Evolutionary conservation across 2,797 vertebrate species (phyloP), one percentile per base, ranked within the genome.

Genomic region (Argyrosomus regius): DNA sequence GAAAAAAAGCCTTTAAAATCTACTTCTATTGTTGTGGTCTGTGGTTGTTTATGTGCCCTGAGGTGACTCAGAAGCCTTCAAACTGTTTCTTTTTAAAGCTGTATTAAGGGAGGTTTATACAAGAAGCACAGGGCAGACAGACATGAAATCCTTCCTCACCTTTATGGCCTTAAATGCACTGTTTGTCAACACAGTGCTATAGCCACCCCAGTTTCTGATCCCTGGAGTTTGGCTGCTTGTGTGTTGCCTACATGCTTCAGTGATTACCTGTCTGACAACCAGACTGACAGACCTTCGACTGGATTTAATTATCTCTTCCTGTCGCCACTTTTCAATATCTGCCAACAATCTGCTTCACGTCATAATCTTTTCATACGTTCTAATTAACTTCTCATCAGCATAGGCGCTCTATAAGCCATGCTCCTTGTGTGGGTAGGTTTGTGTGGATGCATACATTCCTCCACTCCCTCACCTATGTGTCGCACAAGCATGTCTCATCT

Each of bases 301-400:
- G 59, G 45, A 67, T 74, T 61, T 66, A 85, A 85, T 78, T 75
- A 78, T 39, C 52, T 59, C 81, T 62, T 52, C 64, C 68, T 69
- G 74, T 31, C 3, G n/a, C 20, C 39, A 66, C 61, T 65, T 74
- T 76, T 71, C 58, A 65, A 48, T 76, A 72, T 73, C 60, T 77
- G 52, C 63, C 59, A 49, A 49, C 64, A 54, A 61, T 67, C 45
- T 56, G 48, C 59, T 39, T 71, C 22, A 67, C 73, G 53, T 68
- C 68, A 77, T 58, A 18, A 63, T 4, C 68, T 45, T 75, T 67
- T 78, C 49, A 63, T 73, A 75, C 22, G 49, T 66, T 75, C 3
- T 66, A 74, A 81, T n/a, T 66, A 57, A 80, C 62, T 70, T 68
- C 43, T 65, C 45, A 75, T 74, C 60, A 86, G 43, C 74, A 81